These are phyloP conservation scores for Trididemnum miniatum DNA, from an alignment of 23 tunicate species.

Conservation along the genomic window DNA sequence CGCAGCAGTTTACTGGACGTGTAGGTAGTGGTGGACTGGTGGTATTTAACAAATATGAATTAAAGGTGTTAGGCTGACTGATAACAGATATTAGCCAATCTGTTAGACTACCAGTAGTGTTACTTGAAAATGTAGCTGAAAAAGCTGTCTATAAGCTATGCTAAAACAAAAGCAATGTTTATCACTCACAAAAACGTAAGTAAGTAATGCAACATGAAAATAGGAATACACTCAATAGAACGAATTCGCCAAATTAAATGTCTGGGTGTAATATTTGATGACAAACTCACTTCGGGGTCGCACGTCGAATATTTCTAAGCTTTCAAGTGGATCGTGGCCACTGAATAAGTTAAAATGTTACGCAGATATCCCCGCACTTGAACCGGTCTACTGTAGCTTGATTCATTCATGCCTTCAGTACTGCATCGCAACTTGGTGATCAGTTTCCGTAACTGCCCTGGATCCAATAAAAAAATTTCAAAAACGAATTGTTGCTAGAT, in stretches of 20 bases:
- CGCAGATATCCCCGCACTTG: background rate
- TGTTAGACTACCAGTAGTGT: too few species aligned
- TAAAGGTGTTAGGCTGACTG: too few species aligned
- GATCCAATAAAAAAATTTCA: background rate
- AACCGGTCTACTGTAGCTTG: background rate
- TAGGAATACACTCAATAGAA: background rate
- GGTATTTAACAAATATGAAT: too few species aligned
- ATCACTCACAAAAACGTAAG: background rate
- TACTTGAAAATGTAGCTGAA: background rate
- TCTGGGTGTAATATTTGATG: background rate
- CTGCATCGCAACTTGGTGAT: background rate
- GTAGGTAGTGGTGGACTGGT: too few species aligned
- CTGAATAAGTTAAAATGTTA: background rate
- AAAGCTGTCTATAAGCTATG: background rate
- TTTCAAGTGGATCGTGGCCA: background rate
- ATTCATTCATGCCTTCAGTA: background rate
- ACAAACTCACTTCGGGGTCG: background rate
- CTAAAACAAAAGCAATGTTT: background rate
- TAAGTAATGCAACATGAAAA: background rate
- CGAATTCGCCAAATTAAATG: background rate
- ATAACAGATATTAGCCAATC: too few species aligned
- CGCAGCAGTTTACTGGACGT: too few species aligned
- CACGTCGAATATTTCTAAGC: slow-evolving; percentile 3
- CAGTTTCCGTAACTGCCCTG: background rate
- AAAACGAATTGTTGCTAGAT: background rate